These are phyloP conservation scores for Meloidogyne exigua DNA, from an alignment of 1,140 invertebrate genomes.

Conservation along the genomic window DNA sequence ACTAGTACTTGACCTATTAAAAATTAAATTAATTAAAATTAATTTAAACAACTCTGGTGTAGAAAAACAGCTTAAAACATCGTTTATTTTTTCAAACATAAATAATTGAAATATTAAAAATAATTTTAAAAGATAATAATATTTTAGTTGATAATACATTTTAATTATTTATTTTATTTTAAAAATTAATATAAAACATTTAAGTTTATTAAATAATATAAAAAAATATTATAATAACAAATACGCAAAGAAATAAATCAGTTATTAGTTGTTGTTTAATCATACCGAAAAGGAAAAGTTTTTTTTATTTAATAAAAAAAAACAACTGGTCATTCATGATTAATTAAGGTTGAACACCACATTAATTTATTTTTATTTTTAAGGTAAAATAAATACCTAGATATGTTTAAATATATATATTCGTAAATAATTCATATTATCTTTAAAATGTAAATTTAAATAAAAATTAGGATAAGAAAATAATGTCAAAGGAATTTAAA, in stretches of 20 bases:
- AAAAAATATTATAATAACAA: no score
- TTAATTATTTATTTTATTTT: no score
- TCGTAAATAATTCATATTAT: background rate
- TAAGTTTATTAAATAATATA: no score
- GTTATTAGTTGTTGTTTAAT: background rate
- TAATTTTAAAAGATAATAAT: background rate
- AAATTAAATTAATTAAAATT: background rate
- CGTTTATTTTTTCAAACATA: background rate
- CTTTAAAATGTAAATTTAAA: background rate
- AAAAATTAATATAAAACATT: no score
- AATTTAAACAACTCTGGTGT: conserved; percentile 1
- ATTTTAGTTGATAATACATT: background rate
- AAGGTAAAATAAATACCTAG: no score
- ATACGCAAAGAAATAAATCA: no score
- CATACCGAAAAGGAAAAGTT: background rate
- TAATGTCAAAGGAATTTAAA: no score
- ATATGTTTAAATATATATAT: background rate
- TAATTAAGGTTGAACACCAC: background rate
- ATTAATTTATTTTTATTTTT: background rate
- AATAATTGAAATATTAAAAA: background rate
- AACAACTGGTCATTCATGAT: background rate
- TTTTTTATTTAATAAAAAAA: background rate
- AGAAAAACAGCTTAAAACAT: background rate
- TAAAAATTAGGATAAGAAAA: no score
- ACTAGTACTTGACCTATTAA: background rate